phyloP scores from a whole-genome alignment of 2,797 vertebrate genomes.

The Arrhamphus sclerolepis region DNA sequence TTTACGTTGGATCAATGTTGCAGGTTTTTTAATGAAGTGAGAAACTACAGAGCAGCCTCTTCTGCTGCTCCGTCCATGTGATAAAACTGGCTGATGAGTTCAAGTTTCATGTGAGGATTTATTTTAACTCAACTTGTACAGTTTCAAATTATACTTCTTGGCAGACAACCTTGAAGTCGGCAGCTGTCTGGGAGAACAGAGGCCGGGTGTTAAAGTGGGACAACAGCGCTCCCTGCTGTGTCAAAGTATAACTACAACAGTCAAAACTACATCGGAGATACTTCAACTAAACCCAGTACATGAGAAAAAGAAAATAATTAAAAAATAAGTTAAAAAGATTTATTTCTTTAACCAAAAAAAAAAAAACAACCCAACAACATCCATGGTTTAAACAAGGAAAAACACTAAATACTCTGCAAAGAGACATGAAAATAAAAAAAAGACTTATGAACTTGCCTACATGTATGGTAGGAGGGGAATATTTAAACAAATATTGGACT shows the following conservation, averaged over 20 bases:
- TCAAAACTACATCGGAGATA: not conserved
- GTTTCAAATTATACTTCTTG: slow-evolving; percentile 46
- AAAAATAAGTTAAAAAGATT: slow-evolving; percentile 75
- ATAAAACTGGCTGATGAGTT: no score
- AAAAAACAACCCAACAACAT: not conserved
- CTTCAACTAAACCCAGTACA: slow-evolving; percentile 5
- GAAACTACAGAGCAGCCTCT: no score
- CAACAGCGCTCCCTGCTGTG: slow-evolving; percentile 37
- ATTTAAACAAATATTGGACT: slow-evolving; percentile 57
- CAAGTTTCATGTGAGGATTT: slow-evolving; percentile 46
- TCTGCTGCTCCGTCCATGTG: no score
- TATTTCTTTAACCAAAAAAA: slow-evolving; percentile 79
- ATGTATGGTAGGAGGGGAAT: slow-evolving; percentile 30
- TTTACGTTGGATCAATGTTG: no score
- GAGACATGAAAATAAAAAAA: slow-evolving; percentile 48
- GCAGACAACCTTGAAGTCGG: not conserved
- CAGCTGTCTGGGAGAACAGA: slow-evolving; percentile 11
- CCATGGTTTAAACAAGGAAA: slow-evolving; percentile 62
- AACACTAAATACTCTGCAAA: slow-evolving; percentile 63
- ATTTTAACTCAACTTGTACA: slow-evolving; percentile 39
- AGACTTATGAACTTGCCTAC: slow-evolving; percentile 38
- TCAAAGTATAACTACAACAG: slow-evolving; percentile 1
- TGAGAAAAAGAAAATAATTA: not conserved
- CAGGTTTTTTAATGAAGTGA: no score
- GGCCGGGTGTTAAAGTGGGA: not conserved